Percentiles rank a stretch among this genome's conserved stretches.
Conservation (phyloP, 1,140 invertebrate species). For the Anagrus nilaparvatae region DNA sequence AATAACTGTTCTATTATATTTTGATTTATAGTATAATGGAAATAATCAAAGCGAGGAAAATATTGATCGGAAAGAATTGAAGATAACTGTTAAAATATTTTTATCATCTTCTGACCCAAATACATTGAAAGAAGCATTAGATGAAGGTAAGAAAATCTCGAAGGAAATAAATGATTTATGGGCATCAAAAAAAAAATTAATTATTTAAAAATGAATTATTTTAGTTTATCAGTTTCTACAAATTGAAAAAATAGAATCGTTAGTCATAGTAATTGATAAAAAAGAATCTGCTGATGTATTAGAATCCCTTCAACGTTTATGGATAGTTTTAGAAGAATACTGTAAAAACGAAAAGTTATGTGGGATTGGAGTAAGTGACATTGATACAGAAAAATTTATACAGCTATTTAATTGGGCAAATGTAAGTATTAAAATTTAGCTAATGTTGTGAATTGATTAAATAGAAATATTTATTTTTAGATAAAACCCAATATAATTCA, state of each 20-base stretch:
- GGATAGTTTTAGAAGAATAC: constrained; percentile 62
- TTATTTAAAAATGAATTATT: constrained; percentile 25
- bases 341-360: constrained; percentile 53
- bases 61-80: constrained; percentile 45
- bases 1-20: constrained; percentile 3
- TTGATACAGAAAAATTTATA: constrained; percentile 71
- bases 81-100: constrained; percentile 51
- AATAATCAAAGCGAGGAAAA: constrained; percentile 25
- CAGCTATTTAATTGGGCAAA: constrained; percentile 67
- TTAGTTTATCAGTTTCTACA: constrained; percentile 55
- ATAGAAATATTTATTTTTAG: constrained; percentile 37
- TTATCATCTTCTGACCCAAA: constrained; percentile 37
- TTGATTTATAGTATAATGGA: constrained; percentile 23
- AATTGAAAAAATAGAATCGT: constrained; percentile 58
- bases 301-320: constrained; percentile 56
- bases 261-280: constrained; percentile 61
- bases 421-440: constrained; percentile 33
- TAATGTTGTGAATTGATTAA: neutral
- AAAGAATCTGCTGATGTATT: constrained; percentile 41
- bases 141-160: constrained; percentile 34
- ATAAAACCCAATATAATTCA: constrained; percentile 86
- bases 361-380: constrained; percentile 78
- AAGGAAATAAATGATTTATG: neutral
- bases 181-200: neutral
- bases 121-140: constrained; percentile 39